Base-by-base conservation (phyloP, 2,797 vertebrate species). In the Mergus octosetaceus region DNA sequence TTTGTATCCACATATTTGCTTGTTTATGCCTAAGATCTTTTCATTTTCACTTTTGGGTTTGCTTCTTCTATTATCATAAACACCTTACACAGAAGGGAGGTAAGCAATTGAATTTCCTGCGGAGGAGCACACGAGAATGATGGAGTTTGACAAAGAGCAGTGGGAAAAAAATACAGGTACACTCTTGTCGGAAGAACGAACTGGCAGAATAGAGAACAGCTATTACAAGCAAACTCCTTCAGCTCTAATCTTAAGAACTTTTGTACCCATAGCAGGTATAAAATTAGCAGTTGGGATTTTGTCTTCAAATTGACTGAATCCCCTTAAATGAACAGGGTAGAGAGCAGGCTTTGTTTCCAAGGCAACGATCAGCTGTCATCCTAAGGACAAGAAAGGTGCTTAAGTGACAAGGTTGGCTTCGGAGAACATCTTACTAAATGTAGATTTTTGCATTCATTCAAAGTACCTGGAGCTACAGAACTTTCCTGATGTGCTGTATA, bases 381-480 rank as follows among this genome's bases (percentile, higher is more conserved):
- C 38, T 73, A 11, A 91, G 80, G 87, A 77, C 70, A 68, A 13
- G 21, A 51, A 90, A 77, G 77, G 60, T 93, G 58, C 85, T 93
- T 80, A 76, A 94, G 93, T 86, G 62, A 78, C 47, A 89, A 90
- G 64, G 38, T 47, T 93, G 61, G 71, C 75, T 97, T 94, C 54
- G 69, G 89, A 92, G 75, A 76, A 69, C 53, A 41, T 77, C 32
- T 65, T 88, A 79, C 68, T 97, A 76, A 94, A 90, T 94, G 92
- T 90, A 79, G 90, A 77, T 86, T 90, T 90, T 90, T 93, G 34
- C 49, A 66, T 83, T 90, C 92, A 94, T 92, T 95, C 51, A 92
- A 62, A 84, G 43, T 86, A 92, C 75, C n/a, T 76, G 57, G 36
- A 85, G 58, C 54, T 85, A 28, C 11, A 3, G 73, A 89, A 92